These are phyloP conservation scores for Phoronis australis DNA, from an alignment of 2,888 invertebrate genomes.

Conservation along the genomic window DNA sequence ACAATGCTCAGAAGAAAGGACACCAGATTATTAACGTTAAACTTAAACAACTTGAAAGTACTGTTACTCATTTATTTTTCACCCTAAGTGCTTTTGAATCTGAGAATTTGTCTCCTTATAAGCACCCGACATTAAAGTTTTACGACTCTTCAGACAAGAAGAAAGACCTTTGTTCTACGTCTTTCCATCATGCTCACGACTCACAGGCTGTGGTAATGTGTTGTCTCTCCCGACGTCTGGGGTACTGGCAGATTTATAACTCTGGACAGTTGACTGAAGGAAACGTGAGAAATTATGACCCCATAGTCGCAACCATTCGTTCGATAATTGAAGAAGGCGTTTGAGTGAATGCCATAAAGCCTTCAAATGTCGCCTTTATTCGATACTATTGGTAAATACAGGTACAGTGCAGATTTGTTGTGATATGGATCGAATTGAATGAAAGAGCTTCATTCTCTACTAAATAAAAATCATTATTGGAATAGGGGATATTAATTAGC, in stretches of 20 bases:
- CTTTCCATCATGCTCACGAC: constrained; percentile 21
- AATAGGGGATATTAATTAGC: too few relatives aligned
- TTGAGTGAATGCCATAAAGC: too few relatives aligned
- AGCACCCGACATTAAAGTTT: constrained; percentile 26
- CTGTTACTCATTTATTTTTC: constrained; percentile 25
- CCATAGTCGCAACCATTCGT: constrained; percentile 15
- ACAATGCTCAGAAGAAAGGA: constrained; percentile 13
- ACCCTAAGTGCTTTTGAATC: constrained; percentile 27
- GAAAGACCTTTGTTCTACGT: constrained; percentile 25
- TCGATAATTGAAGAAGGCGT: constrained; percentile 16
- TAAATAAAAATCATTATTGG: too few relatives aligned
- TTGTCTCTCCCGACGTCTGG: constrained; percentile 15
- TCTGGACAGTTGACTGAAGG: constrained; percentile 25
- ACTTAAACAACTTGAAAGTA: constrained; percentile 18
- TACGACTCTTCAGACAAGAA: constrained; percentile 18
- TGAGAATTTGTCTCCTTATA: constrained; percentile 23
- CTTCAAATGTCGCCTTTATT: too few relatives aligned
- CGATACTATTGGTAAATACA: too few relatives aligned
- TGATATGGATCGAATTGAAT: too few relatives aligned
- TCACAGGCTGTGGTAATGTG: constrained; percentile 31
- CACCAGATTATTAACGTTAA: constrained; percentile 26
- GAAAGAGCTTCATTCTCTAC: too few relatives aligned
- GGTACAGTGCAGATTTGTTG: too few relatives aligned
- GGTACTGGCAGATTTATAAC: constrained; percentile 24
- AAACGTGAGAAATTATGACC: constrained; percentile 23